Evolutionary conservation across 2,797 vertebrate genomes (phyloP), one percentile per base, ranked within the genome.

Genomic region (Hippoglossus hippoglossus): DNA sequence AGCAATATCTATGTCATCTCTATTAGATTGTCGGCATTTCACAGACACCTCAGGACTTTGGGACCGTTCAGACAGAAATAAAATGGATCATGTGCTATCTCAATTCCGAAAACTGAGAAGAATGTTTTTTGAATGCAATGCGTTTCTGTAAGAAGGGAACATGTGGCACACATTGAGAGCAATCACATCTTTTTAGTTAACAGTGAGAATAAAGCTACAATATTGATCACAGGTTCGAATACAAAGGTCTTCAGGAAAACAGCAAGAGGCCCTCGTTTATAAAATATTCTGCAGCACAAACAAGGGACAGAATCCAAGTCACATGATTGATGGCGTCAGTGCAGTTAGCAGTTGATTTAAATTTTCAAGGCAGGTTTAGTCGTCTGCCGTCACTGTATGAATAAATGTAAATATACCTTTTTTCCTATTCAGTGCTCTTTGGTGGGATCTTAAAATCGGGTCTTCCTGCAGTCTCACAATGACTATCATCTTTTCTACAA

Each of bases 181-280:
- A 84, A 71, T 84, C 67, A 77, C 77, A 74, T 83, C 72, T 58
- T 74, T 87, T 89, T 83, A 87, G 80, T 88, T 34, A 69, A 83
- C 79, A 78, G 59, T 71, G 62, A 80, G 57, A 75, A 67, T 83
- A 84, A 89, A 85, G 81, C 81, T 86, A 82, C 85, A 86, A 89
- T 51, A 26, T 65, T 26, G 21, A 87, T 86, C 82, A 92, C 85
- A 87, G 54, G 46, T 77, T 71, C 25, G 46, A 80, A 79, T 77
- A 89, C 87, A 88, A 86, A 89, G 71, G 60, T 68, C 55, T 77
- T 73, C 34, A 59, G 65, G 68, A 58, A 54, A 62, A 85, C 80
- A 85, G 53, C 26, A 69, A 73, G 22, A 74, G 50, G 65, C 69
- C 52, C 60, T 73, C 7, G 13, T 67, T 78, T 78, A 80, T 39